These are phyloP conservation scores for Dryoscopus gambensis DNA, from an alignment of 2,113 vertebrate species.

Conservation along the genomic window DNA sequence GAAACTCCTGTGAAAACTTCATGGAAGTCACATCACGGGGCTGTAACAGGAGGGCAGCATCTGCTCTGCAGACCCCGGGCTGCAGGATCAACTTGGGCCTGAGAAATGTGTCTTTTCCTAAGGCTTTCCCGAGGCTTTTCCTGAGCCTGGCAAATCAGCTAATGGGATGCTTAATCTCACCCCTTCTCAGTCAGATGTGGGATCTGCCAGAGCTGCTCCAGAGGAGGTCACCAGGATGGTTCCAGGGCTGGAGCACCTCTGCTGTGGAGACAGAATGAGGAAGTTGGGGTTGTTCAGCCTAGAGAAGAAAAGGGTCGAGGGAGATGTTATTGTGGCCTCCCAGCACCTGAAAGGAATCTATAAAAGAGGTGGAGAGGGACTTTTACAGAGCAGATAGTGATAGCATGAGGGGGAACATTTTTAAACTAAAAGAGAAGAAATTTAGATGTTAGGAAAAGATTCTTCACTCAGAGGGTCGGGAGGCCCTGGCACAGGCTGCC, in stretches of 20 bases:
- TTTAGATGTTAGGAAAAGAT: not conserved
- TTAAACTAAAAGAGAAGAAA: not conserved
- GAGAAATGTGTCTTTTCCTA: not conserved
- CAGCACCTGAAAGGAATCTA: not conserved
- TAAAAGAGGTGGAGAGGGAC: not conserved
- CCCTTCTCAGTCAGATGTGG: not conserved
- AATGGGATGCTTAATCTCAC: accelerated
- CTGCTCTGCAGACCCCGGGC: not conserved
- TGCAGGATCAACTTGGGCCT: not conserved
- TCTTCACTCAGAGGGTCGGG: accelerated
- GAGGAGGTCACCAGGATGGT: not conserved
- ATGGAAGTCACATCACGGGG: not conserved
- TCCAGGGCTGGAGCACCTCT: not conserved
- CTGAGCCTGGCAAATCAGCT: not conserved
- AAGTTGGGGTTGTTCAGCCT: not conserved
- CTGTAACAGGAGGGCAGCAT: not conserved
- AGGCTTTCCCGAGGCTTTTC: not conserved
- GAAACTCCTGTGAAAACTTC: not conserved
- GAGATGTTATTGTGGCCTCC: not conserved
- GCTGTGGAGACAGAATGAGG: not conserved
- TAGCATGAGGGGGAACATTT: not conserved
- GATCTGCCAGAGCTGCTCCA: not conserved
- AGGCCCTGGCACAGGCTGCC: not conserved
- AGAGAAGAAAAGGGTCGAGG: not conserved
- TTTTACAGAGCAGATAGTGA: not conserved